Evolutionary conservation across 2,888 invertebrate species (phyloP), one percentile per base, ranked within the genome.

Genomic region (Lycocerus yunnanus): DNA sequence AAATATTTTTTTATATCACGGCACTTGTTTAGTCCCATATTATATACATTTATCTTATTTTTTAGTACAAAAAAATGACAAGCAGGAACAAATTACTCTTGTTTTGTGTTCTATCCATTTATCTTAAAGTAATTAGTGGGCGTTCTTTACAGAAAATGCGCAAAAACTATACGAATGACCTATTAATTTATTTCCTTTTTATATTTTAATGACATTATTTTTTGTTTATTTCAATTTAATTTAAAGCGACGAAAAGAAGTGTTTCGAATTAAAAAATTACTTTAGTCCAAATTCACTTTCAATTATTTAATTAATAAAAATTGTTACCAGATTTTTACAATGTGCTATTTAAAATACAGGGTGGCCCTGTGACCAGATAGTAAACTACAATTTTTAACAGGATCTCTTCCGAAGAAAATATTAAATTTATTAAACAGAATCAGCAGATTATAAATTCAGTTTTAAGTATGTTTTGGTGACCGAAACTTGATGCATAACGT

Each of bases 41-140:
- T 63, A 63, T 63, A 18, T 63, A 63, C 61, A 63, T 63, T 18
- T 18, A 63, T 63, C 61, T 63, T 63, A 63, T 63, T 20, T 63
- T 18, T 15, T 63, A 63, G 20, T 63, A 20, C 61, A 63, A 63
- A 63, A 24, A 63, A 63, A 16, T 63, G 61, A 63, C 61, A 63
- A 16, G 18, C 61, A 63, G 18, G 18, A 63, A 63, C 61, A 63
- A 63, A 63, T 63, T 63, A 18, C 61, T 63, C 61, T 63, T 63
- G 61, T 63, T 63, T 63, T 63, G 61, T 63, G 61, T 63, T 63
- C 16, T 63, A 63, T 63, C 61, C 61, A 63, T 63, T 63, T 63
- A 63, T 63, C 61, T 63, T 63, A 18, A n/a, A 63, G 61, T 63
- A 63, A 63, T 63, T 63, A 63, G 61, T 20, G 18, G 20, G 20